Conservation (phyloP, 30 jellyfish, hydroid and myxozoan species). For the Turritopsis rubra region DNA sequence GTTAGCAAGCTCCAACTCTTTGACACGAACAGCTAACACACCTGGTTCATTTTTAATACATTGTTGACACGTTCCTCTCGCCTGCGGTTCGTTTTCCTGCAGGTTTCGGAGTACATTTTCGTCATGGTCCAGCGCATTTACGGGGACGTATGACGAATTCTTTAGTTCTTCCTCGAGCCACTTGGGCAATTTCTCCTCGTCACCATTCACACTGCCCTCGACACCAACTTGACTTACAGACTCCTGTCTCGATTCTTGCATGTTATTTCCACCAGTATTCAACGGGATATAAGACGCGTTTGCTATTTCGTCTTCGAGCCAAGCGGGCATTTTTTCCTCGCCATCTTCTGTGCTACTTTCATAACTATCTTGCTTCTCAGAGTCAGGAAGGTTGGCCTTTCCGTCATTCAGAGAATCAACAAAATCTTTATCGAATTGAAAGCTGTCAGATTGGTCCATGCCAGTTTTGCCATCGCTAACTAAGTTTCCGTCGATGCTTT, state of each 20-base stretch:
- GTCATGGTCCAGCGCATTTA: neutral
- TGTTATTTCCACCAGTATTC: conserved; percentile 28
- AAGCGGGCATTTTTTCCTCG: conserved; percentile 49
- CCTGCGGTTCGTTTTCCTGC: neutral
- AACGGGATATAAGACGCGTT: conserved; percentile 62
- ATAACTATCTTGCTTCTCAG: neutral
- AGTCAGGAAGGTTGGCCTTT: neutral
- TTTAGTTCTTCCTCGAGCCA: conserved; percentile 67
- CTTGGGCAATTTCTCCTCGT: conserved; percentile 35
- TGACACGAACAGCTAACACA: conserved; percentile 20
- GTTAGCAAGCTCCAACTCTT: conserved; percentile 48
- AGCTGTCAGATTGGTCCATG: conserved; percentile 1
- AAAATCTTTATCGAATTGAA: conserved; percentile 3
- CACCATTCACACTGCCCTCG: neutral
- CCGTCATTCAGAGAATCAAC: neutral
- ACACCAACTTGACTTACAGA: neutral
- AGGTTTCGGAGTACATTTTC: conserved; percentile 4
- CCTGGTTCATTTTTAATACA: conserved; percentile 14
- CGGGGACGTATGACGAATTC: conserved; percentile 55
- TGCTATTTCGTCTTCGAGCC: conserved; percentile 65
- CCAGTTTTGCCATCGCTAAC: neutral
- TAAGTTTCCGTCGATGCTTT: neutral
- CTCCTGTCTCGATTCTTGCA: neutral
- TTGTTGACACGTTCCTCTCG: conserved; percentile 17
- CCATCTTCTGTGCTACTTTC: neutral